Conservation (phyloP, 2,888 invertebrate genomes). For the Esperia sulphurella region DNA sequence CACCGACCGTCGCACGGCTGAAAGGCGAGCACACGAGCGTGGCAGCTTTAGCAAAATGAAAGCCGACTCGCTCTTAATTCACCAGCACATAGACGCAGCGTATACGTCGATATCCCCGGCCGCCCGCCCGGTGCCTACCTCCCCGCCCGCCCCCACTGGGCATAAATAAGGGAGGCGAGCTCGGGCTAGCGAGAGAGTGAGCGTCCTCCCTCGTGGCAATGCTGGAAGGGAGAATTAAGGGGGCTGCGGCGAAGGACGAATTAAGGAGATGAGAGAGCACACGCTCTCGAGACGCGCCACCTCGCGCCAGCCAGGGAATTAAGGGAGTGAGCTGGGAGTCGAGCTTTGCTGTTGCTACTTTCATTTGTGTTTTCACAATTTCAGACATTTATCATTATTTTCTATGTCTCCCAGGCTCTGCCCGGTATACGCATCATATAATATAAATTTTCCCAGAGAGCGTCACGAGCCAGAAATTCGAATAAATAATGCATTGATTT, state of each 20-base stretch:
- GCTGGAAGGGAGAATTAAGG: constrained; percentile 68
- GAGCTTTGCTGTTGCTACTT: constrained; percentile 15
- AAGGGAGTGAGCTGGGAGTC: constrained; percentile 35
- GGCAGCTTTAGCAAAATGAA: constrained; percentile 78
- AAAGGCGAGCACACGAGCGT: constrained; percentile 77
- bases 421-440: background rate
- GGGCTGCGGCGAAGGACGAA: constrained; percentile 79
- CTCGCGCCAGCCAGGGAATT: constrained; percentile 66
- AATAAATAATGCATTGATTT: background rate
- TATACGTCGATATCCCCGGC: constrained; percentile 54
- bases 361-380: background rate
- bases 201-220: constrained; percentile 57
- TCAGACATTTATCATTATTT: background rate
- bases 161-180: constrained; percentile 75
- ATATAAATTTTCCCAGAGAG: background rate
- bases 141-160: constrained; percentile 47
- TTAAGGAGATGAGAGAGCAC: constrained; percentile 79
- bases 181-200: constrained; percentile 74
- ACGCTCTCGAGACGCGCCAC: constrained; percentile 74
- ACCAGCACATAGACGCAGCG: constrained; percentile 65
- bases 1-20: constrained; percentile 54
- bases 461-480: background rate
- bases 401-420: background rate
- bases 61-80: constrained; percentile 79
- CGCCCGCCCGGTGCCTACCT: constrained; percentile 35